phyloP scores from a whole-genome alignment of 2,113 vertebrate genomes.

The Rhizomys pruinosus region DNA sequence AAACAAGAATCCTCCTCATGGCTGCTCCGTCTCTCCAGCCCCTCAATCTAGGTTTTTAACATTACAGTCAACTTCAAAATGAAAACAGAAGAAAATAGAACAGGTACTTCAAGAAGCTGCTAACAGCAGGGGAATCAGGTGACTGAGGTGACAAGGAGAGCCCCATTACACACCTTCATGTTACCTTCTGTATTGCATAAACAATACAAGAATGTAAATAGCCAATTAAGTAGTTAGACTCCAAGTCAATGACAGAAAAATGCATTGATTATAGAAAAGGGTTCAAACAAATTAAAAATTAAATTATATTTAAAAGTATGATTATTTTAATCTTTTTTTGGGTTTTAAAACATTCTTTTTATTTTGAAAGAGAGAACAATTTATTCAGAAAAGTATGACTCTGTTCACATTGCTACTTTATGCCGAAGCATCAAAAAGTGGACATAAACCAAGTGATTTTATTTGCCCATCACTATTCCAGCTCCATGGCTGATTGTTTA shows the following conservation, averaged over 20 bases:
- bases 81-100: constrained; percentile 29
- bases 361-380: constrained; percentile 76
- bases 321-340: constrained; percentile 13
- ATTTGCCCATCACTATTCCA: constrained; percentile 85
- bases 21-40: no score
- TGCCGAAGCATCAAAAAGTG: constrained; percentile 89
- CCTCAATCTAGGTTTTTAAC: constrained; percentile 3
- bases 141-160: background rate
- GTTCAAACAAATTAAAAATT: constrained; percentile 31
- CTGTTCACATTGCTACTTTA: constrained; percentile 84
- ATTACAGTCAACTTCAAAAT: constrained; percentile 18
- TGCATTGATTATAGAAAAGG: constrained; percentile 37
- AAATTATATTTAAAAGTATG: no score
- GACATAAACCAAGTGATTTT: constrained; percentile 87
- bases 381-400: constrained; percentile 82
- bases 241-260: constrained; percentile 44
- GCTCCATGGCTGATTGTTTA: constrained; percentile 81
- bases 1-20: no score
- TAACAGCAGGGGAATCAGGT: background rate
- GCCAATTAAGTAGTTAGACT: constrained; percentile 40
- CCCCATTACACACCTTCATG: constrained; percentile 1
- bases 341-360: constrained; percentile 37
- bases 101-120: constrained; percentile 27
- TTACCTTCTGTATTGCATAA: constrained; percentile 30
- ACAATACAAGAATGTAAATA: constrained; percentile 34